Evolutionary conservation across 2,888 invertebrate species (phyloP), one percentile per base, ranked within the genome.

Genomic region (Isoperla grammatica): DNA sequence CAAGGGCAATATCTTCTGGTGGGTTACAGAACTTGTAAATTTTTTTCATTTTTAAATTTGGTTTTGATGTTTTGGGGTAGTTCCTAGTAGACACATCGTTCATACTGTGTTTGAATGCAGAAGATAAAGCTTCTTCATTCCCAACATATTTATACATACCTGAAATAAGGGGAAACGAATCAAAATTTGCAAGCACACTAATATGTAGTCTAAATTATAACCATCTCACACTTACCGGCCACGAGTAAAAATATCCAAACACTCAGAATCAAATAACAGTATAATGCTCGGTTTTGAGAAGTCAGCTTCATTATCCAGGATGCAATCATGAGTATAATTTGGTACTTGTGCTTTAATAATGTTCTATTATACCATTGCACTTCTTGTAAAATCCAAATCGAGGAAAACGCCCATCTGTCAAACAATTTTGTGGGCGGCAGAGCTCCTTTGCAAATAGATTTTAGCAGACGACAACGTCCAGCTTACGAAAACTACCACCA

Each of bases 101-200:
- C 29, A 69, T 69, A 15, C 76, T 74, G 56, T 75, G 75, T 62
- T 79, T 69, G 9, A 72, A 68, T 64, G 72, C 69, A 68, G 74
- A 70, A 76, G 67, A 58, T 13, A 65, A 59, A 50, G 61, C 65
- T 61, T 82, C 77, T 66, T 82, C 79, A 39, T 77, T 77, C n/a
- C 84, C 82, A 73, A 87, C 84, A 68, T 87, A 90, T 71, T 88
- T 90, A 73, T 90, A 90, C 81, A 90, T 86, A 57, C 88, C 87
- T 86, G 71, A 46, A 76, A 73, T 20, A 22, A 13, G 45, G 13
- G 29, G 43, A 59, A 56, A 35, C 17, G 17, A 11, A 22, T 4
- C 2, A 50, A 17, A 50, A 29, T 29, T 15, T 39, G 13, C 13
- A 3, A n/a, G n/a, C 12, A 15, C 11, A 43, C 15, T 23, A 59